Evolutionary conservation across 2,113 vertebrate species (phyloP).

Genomic region (Paramisgurnus dabryanus): DNA sequence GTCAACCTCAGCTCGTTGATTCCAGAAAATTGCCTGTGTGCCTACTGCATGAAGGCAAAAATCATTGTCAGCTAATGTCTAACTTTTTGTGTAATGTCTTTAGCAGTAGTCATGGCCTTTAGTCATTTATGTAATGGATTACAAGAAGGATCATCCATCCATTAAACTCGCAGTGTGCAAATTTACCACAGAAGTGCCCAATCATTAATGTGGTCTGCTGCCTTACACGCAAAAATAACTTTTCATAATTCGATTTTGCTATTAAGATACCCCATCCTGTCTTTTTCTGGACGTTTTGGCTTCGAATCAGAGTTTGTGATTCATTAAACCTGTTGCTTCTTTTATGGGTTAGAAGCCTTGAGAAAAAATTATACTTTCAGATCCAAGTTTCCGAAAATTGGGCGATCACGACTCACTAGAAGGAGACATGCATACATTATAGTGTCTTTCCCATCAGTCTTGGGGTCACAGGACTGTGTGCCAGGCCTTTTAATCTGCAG

Average conservation of each 20-base stretch:
- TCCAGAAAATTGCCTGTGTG: too few relatives aligned
- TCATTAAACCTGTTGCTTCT: too few relatives aligned
- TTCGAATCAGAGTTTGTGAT: too few relatives aligned
- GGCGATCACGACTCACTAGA: neutral
- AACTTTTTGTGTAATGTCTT: slow-evolving; percentile 26
- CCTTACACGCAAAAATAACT: too few relatives aligned
- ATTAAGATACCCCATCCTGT: too few relatives aligned
- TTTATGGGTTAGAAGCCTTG: too few relatives aligned
- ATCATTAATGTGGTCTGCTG: slow-evolving; percentile 3
- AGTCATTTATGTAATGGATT: slow-evolving; percentile 35
- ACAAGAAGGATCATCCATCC: slow-evolving; percentile 15
- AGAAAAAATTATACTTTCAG: neutral
- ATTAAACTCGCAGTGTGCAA: slow-evolving; percentile 16
- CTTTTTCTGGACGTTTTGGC: too few relatives aligned
- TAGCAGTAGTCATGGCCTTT: neutral
- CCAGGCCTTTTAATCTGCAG: slow-evolving; percentile 22
- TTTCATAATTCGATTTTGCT: too few relatives aligned
- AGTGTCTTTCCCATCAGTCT: slow-evolving; percentile 9
- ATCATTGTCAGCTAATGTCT: slow-evolving; percentile 27
- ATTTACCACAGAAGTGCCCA: slow-evolving; percentile 17
- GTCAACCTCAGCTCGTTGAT: too few relatives aligned
- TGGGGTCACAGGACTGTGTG: slow-evolving; percentile 1
- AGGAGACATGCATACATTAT: neutral
- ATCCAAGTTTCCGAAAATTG: neutral
- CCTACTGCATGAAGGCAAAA: neutral